Base-by-base conservation (phyloP, 2,888 invertebrate genomes). In the Lymantria monacha region DNA sequence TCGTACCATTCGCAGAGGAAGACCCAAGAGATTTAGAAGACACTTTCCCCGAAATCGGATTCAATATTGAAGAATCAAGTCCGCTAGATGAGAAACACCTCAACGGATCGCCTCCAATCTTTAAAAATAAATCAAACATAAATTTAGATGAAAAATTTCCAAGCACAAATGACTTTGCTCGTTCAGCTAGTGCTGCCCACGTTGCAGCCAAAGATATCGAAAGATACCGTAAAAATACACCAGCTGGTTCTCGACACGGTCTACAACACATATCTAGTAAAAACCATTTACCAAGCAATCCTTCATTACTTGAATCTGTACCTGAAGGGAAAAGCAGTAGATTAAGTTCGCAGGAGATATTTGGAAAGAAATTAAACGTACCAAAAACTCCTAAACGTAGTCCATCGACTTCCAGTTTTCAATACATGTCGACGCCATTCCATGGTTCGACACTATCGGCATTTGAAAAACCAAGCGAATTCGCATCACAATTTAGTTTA, bases 361-460 rank as follows among this genome's bases (percentile, higher is more conserved):
- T 90, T 13, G 72, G 85, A 0, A 92, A 83, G 50, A 88, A 88
- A 12, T 51, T 87, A 1, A 70, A 79, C 0, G 79, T 83, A 0
- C 85, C 85, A 0, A 92, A 92, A 44, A 86, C 93, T 1, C 94
- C 94, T 0, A 93, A 92, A 70, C 92, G 94, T 0, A 96, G 95
- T 30, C 95, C 96, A 0, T 96, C 96, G 0, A 94, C 95, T 0
- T 96, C 96, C 37, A 96, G 96, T 44, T 96, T 97, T 64, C 95
- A 96, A 58, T 97, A 97, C 71, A 93, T 97, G 76, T 95, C 95
- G 44, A 97, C 97, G 0, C 96, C 96, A 0, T 97, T 96, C 73
- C 97, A 97, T 66, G 97, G 97, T 0, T 96, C 96, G 41, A 96
- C 96, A 0, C 69, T 97, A 0, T 96, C 96, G 0, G 93, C 93